Evolutionary conservation across 2,797 vertebrate genomes (phyloP).

Genomic region (Macroramphosus scolopax): DNA sequence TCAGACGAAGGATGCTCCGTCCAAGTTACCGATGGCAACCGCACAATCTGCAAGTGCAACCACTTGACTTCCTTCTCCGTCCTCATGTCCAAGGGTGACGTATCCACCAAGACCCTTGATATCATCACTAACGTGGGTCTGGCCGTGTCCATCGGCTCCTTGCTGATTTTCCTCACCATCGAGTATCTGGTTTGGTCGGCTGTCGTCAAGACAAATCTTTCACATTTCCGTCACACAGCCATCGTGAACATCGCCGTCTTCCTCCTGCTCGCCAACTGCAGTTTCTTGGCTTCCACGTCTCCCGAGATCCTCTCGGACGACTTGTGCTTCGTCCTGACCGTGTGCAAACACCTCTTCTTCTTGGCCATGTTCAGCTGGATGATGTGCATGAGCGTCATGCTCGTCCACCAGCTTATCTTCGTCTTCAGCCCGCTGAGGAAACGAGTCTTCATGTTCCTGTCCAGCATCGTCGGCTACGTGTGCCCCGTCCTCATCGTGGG

Average conservation of each 20-base stretch:
- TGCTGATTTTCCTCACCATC: constrained; percentile 73
- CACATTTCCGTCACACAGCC: constrained; percentile 80
- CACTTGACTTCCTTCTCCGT: constrained; percentile 82
- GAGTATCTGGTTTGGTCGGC: constrained; percentile 78
- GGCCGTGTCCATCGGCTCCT: constrained; percentile 72
- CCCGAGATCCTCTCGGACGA: neutral
- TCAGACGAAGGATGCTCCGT: constrained; percentile 64
- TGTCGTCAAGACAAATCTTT: constrained; percentile 79
- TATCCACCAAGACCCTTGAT: constrained; percentile 25
- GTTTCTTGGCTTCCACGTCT: constrained; percentile 69
- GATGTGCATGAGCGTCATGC: constrained; percentile 79
- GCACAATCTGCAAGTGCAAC: constrained; percentile 65
- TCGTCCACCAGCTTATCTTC: constrained; percentile 82
- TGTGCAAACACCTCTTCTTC: constrained; percentile 79
- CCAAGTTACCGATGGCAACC: neutral
- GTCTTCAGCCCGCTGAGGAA: constrained; percentile 81
- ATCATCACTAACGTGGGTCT: constrained; percentile 72
- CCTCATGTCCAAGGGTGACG: constrained; percentile 65
- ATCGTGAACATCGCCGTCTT: constrained; percentile 79
- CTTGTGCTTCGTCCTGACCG: constrained; percentile 62
- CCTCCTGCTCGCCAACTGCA: constrained; percentile 69
- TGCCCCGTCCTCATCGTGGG: constrained; percentile 72
- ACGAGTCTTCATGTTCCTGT: constrained; percentile 75
- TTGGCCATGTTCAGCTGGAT: constrained; percentile 83
- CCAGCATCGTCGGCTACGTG: constrained; percentile 77